Percentiles rank a stretch among this genome's conserved stretches.
Evolutionary conservation across 2,113 vertebrate species (phyloP).

Genomic region (Ciconia maguari): DNA sequence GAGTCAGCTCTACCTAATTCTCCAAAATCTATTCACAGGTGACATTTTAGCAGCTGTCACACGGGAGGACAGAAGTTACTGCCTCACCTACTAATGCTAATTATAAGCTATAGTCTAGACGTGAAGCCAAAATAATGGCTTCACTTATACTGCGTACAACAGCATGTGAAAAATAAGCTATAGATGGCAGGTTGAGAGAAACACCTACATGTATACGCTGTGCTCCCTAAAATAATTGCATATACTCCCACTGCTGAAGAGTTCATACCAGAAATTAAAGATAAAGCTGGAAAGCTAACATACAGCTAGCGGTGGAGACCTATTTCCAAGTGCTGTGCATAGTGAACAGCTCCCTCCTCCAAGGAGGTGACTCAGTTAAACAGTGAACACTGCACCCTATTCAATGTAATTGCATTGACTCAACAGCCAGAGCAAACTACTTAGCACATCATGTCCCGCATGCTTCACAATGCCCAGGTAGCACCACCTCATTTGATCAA

Average conservation of each 20-base stretch:
- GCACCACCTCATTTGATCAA: not conserved
- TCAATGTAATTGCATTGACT: not conserved
- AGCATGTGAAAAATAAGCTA: not conserved
- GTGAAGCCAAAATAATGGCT: not conserved
- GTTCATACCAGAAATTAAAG: not conserved
- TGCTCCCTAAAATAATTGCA: not conserved
- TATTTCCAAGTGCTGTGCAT: not conserved
- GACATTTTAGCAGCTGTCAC: not conserved
- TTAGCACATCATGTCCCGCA: not conserved
- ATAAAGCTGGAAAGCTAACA: not conserved
- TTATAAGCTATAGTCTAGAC: not conserved
- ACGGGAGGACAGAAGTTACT: not conserved
- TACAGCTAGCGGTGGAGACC: not conserved
- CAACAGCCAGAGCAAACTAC: not conserved
- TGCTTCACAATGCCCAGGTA: not conserved
- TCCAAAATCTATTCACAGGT: not conserved
- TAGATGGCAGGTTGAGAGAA: not conserved
- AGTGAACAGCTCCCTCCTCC: not conserved
- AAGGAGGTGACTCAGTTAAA: not conserved
- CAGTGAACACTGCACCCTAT: not conserved
- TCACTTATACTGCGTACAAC: not conserved
- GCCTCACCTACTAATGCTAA: not conserved
- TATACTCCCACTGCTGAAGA: not conserved
- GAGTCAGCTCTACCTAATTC: not conserved
- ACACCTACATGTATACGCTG: fast-evolving